phyloP scores from a whole-genome alignment of 2,888 invertebrate genomes.

The Nomada goodeniana region DNA sequence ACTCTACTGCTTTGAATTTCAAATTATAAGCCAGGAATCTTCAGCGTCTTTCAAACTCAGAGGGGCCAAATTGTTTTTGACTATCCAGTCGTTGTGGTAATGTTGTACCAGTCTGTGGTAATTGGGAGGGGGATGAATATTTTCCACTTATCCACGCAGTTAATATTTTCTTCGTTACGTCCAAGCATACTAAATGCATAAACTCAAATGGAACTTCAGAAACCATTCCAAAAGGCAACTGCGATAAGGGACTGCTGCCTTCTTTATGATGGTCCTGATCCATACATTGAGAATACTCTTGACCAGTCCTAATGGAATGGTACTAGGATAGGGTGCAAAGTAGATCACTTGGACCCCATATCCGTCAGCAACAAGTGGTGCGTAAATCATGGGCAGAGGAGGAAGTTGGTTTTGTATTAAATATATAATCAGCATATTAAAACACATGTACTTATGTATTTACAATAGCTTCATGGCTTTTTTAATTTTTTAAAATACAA shows the following conservation, averaged over 20 bases:
- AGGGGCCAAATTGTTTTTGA: background rate
- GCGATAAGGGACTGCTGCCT: too few relatives aligned
- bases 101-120: too few relatives aligned
- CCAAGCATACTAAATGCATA: slow-evolving; percentile 22
- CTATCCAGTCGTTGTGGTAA: background rate
- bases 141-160: slow-evolving; percentile 5
- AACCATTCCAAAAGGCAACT: too few relatives aligned
- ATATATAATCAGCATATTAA: too few relatives aligned
- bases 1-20: too few relatives aligned
- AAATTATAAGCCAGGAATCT: background rate
- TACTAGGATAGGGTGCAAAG: background rate
- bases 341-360: background rate
- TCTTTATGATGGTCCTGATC: too few relatives aligned
- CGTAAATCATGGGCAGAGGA: too few relatives aligned
- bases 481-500: too few relatives aligned
- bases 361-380: too few relatives aligned
- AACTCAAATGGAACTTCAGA: slow-evolving; percentile 9
- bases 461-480: too few relatives aligned
- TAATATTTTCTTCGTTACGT: slow-evolving; percentile 1
- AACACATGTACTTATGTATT: too few relatives aligned
- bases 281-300: background rate
- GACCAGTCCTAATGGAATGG: background rate
- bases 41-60: slow-evolving; percentile 4
- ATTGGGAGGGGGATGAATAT: background rate
- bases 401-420: too few relatives aligned